Evolutionary conservation across 2,888 invertebrate genomes (phyloP), one percentile per base, ranked within the genome.

Genomic region (Rhaphigaster nebulosa): DNA sequence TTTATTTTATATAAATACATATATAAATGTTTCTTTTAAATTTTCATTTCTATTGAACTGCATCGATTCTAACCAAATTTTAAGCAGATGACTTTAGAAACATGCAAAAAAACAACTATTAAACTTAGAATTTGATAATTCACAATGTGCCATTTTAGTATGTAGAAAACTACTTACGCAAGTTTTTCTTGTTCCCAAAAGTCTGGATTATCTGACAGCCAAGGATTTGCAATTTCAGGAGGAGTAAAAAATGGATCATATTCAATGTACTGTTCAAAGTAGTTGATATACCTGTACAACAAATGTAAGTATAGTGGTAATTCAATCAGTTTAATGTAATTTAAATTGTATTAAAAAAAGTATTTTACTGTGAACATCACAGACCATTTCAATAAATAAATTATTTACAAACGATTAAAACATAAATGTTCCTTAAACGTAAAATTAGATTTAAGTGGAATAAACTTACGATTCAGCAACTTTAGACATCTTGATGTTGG

Each of bases 171-270:
- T n/a, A 93, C 94, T 94, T 94, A 97, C 97, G 97, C 96, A 93
- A 96, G 96, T 94, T 97, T 98, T 94, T 99, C 99, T 94, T 97
- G 97, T 93, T 99, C 99, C 99, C 99, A 99, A 94, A 98, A 96
- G 93, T 99, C 99, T 5, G 97, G 96, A 94, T 96, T 98, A 93
- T 99, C 99, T 54, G 97, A 96, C 93, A 98, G 96, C 99, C 99
- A 99, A 0, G 99, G 99, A 95, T 99, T 99, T 70, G 98, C 97
- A 94, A 97, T 96, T 94, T 99, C 99, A 3, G 98, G 97, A 50
- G 97, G 96, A 18, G 98, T 98, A 92, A 99, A 96, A 94, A 99
- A 98, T 92, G 98, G 96, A 95, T 99, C 99, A 94, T 99, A 99
- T 94, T 99, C 99, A 91, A 96, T 95, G 94, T 99, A 99, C 94